These are phyloP conservation scores for Penelope pileata DNA, from an alignment of 2,113 vertebrate species.

Conservation along the genomic window DNA sequence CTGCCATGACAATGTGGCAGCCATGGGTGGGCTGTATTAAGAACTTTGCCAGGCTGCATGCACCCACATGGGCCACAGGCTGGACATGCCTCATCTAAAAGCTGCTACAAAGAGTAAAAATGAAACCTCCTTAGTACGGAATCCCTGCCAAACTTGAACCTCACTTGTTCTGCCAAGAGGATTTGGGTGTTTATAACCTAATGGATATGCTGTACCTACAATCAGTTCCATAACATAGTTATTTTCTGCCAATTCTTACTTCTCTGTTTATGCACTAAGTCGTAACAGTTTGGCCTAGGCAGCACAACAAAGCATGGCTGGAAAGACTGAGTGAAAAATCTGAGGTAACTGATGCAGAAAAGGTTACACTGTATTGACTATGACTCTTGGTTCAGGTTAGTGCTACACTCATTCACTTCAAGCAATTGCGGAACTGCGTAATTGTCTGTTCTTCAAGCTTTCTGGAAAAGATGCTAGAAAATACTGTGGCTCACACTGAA, in stretches of 20 bases:
- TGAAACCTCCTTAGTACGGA: neutral
- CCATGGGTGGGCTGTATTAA: too few species aligned
- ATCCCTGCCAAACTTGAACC: neutral
- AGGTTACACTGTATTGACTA: neutral
- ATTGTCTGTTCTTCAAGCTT: neutral
- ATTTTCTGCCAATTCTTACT: neutral
- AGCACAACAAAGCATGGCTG: neutral
- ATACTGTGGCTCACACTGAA: fast-evolving
- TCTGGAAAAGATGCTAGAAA: neutral
- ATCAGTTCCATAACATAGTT: fast-evolving
- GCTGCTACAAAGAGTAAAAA: neutral
- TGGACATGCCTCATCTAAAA: too few species aligned
- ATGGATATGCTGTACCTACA: neutral
- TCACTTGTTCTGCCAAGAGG: neutral
- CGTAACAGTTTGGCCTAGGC: neutral
- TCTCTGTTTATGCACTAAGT: neutral
- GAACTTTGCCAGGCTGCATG: too few species aligned
- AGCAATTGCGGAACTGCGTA: neutral
- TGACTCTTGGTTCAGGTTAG: neutral
- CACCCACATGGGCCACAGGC: too few species aligned
- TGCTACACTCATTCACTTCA: neutral
- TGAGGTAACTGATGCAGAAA: neutral
- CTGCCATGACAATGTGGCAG: too few species aligned
- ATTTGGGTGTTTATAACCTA: neutral
- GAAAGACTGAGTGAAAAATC: neutral